A percentile compares a stretch with the other conserved stretches of the same genome.
Evolutionary conservation across 1,140 invertebrate species (phyloP).

Genomic region (Zaprionus gabonicus): DNA sequence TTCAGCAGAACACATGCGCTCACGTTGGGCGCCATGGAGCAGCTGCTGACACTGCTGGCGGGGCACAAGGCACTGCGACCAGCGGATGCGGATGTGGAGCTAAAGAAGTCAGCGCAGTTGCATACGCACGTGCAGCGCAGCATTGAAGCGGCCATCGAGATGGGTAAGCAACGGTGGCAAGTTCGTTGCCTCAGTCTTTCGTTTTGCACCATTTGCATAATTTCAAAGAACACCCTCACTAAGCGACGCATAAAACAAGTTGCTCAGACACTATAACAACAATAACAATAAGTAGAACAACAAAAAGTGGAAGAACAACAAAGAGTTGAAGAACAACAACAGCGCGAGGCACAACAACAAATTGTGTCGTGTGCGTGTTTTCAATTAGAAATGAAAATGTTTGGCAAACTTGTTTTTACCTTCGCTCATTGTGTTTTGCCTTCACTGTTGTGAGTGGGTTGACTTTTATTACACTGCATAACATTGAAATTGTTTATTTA

Average conservation of each 20-base stretch:
- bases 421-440: conserved; percentile 33
- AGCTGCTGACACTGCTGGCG: conserved; percentile 85
- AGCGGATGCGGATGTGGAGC: conserved; percentile 85
- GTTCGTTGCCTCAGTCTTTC: conserved; percentile 72
- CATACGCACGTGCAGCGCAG: conserved; percentile 83
- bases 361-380: conserved; percentile 63
- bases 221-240: conserved; percentile 55
- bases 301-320: conserved; percentile 6
- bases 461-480: conserved; percentile 58
- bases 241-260: conserved; percentile 30
- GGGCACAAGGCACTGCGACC: conserved; percentile 83
- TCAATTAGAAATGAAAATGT: conserved; percentile 77
- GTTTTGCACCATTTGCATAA: conserved; percentile 70
- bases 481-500: conserved; percentile 52
- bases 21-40: conserved; percentile 86
- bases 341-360: too few relatives aligned
- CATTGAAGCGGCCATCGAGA: conserved; percentile 75
- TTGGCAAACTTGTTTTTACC: conserved; percentile 73
- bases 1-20: conserved; percentile 86
- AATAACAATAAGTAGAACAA: conserved; percentile 46
- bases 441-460: conserved; percentile 41
- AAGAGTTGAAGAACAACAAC: background rate
- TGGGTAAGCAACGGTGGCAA: conserved; percentile 65
- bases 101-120: conserved; percentile 84
- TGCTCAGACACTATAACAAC: conserved; percentile 21